These are phyloP conservation scores for Orthochromis malagaraziensis DNA, from an alignment of 2,113 vertebrate genomes.

Conservation along the genomic window DNA sequence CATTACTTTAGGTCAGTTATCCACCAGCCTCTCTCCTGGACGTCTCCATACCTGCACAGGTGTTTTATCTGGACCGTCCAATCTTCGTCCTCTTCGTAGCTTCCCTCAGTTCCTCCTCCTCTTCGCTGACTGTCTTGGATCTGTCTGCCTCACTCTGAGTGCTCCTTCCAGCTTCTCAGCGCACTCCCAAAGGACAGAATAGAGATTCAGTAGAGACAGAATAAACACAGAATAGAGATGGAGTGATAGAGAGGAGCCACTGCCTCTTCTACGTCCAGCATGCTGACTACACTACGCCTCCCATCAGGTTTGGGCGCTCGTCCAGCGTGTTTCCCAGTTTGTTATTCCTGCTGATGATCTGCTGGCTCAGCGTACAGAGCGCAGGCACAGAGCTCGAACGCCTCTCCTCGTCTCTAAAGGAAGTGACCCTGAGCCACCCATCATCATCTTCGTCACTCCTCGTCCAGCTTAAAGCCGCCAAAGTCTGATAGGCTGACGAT, in stretches of 20 bases:
- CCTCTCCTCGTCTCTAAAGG: background rate
- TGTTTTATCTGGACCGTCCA: background rate
- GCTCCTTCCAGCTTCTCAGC: background rate
- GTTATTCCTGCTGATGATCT: background rate
- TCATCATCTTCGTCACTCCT: accelerated
- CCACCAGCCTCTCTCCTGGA: accelerated
- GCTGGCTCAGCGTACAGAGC: background rate
- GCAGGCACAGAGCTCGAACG: accelerated
- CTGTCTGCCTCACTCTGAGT: background rate
- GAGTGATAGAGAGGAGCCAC: background rate
- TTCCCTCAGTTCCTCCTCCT: background rate
- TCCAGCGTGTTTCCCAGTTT: background rate
- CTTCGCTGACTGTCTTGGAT: background rate
- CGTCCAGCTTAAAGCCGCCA: background rate
- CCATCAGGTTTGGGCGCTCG: background rate
- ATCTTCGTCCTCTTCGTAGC: background rate
- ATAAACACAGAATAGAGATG: background rate
- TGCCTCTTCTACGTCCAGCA: background rate
- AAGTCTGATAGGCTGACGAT: background rate
- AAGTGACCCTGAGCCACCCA: background rate
- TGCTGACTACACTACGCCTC: accelerated
- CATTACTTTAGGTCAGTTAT: background rate
- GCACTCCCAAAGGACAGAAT: background rate
- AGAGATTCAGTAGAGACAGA: background rate
- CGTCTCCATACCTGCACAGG: background rate